Percentiles rank a stretch among this genome's conserved stretches.
These are phyloP conservation scores for Pollenia amentaria DNA, from an alignment of 2,888 invertebrate genomes.

Conservation along the genomic window DNA sequence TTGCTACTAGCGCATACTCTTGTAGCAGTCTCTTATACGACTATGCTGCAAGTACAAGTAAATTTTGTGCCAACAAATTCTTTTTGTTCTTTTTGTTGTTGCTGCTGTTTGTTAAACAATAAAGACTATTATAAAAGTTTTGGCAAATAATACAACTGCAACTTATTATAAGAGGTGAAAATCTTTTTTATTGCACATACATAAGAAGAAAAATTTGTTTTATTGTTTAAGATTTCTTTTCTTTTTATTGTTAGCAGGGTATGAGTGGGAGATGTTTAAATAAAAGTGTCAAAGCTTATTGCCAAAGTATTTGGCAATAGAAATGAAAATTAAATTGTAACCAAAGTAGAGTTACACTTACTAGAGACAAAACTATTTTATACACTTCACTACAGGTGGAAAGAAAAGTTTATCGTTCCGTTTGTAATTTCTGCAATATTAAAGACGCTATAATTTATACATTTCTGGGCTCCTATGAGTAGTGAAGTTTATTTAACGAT, in stretches of 20 bases:
- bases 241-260: background rate
- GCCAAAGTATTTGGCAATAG: constrained; percentile 68
- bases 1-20: background rate
- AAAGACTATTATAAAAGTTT: constrained; percentile 54
- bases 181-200: constrained; percentile 41
- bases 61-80: constrained; percentile 62
- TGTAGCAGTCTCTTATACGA: no score
- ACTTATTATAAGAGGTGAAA: constrained; percentile 58
- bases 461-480: no score
- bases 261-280: constrained; percentile 42
- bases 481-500: no score
- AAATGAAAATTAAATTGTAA: constrained; percentile 71
- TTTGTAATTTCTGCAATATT: no score
- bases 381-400: no score
- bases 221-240: constrained; percentile 1
- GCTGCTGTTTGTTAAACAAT: constrained; percentile 56
- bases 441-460: no score
- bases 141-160: constrained; percentile 61
- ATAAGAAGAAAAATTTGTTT: constrained; percentile 14
- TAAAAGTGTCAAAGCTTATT: constrained; percentile 71
- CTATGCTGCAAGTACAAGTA: constrained; percentile 1
- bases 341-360: constrained; percentile 28
- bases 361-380: background rate
- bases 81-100: constrained; percentile 9
- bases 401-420: no score